Base-by-base conservation (phyloP, 1,140 invertebrate species). In the Drosophila varians region DNA sequence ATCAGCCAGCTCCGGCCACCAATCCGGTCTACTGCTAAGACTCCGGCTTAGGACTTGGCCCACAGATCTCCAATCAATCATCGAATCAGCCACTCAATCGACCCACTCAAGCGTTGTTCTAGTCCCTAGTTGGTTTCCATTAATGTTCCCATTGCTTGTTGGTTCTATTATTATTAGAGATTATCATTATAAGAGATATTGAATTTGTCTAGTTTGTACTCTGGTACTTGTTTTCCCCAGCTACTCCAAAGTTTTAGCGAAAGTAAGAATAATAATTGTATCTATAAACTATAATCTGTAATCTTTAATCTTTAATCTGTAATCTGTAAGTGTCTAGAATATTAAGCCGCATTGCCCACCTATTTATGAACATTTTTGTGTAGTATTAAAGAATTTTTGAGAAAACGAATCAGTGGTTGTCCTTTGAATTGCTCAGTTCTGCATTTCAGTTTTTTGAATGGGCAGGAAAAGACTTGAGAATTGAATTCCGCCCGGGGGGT, bases 41-140 rank as follows among this genome's bases (percentile, higher is more conserved):
- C 25, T 42, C 5, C 34, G 26, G 6, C 16, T 11, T 12, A 38
- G 4, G 23, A 14, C 14, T 1, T 19, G 3, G 2, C 11, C 12
- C 2, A 6, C 6, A 11, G 49, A 64, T 64, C 49, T 65, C 65
- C 31, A 34, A 34, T 34, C 31, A n/a, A n/a, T n/a, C 9, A 31
- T 23, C 21, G 21, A 3, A 52, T 52, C 19, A 31, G 56, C 57
- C 28, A 42, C 34, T 28, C 34, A 38, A 49, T 21, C 25, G 11
- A 55, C 16, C 66, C 43, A 87, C 77, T 83, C 72, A 78, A 72
- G 79, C 79, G 84, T 89, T 89, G 84, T 89, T 89, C 84, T 89
- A 89, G 84, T 89, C 84, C 79, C 70, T 89, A 88, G 62, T 78
- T 75, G 65, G 66, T 62, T 56, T 42, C 56, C 28, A 58, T 12